phyloP scores from a whole-genome alignment of 2,113 vertebrate species.

The Micronycteris hirsuta region DNA sequence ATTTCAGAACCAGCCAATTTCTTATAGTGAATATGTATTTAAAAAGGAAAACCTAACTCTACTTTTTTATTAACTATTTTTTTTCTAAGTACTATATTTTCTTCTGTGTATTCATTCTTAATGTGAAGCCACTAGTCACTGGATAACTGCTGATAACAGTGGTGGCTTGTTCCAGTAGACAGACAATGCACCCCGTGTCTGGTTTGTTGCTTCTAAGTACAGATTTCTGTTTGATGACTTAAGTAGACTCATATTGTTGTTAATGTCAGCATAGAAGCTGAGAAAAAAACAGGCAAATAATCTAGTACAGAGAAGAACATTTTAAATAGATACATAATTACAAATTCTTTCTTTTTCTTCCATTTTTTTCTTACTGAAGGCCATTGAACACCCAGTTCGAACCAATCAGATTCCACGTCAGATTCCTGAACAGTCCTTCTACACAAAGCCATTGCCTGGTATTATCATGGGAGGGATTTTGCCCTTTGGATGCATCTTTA shows the following conservation, averaged over 20 bases:
- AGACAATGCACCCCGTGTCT: not conserved
- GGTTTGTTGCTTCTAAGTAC: slow-evolving; percentile 35
- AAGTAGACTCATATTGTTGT: not conserved
- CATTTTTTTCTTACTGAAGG: slow-evolving; percentile 76
- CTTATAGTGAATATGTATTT: not conserved
- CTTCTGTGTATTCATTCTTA: slow-evolving; percentile 14
- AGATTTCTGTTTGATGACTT: slow-evolving; percentile 41
- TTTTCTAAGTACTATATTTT: not conserved
- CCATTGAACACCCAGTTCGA: slow-evolving; percentile 96
- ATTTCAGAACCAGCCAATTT: slow-evolving; percentile 29
- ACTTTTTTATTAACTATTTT: not conserved
- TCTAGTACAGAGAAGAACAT: slow-evolving; percentile 6
- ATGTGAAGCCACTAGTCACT: not conserved
- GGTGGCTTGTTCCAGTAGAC: not conserved
- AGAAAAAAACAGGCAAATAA: slow-evolving; percentile 16
- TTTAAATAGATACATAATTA: slow-evolving; percentile 38
- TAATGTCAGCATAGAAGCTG: slow-evolving; percentile 30
- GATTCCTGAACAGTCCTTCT: slow-evolving; percentile 98
- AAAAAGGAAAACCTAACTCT: slow-evolving; percentile 20
- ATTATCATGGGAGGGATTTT: slow-evolving; percentile 98
- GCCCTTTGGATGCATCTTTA: slow-evolving; percentile 98
- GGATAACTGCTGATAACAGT: not conserved
- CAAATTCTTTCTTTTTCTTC: not conserved
- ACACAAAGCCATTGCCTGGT: slow-evolving; percentile 95
- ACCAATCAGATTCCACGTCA: slow-evolving; percentile 99